A percentile compares a stretch with the other conserved stretches of the same genome.
Evolutionary conservation across 23 tunicate genomes (phyloP).

Genomic region (Oikopleura albicans): DNA sequence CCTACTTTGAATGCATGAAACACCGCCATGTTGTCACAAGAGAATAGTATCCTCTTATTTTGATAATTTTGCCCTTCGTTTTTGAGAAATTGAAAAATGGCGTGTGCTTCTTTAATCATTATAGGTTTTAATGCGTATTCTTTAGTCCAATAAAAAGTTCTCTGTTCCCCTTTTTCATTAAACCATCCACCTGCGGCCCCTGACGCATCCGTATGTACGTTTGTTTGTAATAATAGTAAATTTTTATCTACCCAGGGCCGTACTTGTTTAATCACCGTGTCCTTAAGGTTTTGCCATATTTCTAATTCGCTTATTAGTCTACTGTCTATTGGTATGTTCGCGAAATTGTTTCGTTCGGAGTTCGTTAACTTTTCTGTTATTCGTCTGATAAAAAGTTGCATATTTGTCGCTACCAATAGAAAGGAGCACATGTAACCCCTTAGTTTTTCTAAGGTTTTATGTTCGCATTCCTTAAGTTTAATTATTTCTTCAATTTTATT

Average conservation of each 20-base stretch:
- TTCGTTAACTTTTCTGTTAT: not conserved
- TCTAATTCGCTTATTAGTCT: not conserved
- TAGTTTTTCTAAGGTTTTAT: not conserved
- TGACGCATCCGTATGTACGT: not conserved
- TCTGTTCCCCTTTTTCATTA: not conserved
- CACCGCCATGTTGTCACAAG: not conserved
- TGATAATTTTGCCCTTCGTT: not conserved
- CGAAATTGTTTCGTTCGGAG: not conserved
- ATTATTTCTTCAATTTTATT: not conserved
- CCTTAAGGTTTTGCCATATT: not conserved
- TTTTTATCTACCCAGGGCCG: not conserved
- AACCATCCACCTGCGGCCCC: not conserved
- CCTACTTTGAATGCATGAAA: not conserved
- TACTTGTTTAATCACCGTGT: not conserved
- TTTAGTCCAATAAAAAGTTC: not conserved
- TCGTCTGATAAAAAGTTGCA: not conserved
- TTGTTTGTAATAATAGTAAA: not conserved
- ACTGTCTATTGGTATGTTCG: not conserved
- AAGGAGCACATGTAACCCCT: not conserved
- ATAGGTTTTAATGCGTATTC: not conserved
- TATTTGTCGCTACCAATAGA: not conserved
- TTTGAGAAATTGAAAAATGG: not conserved
- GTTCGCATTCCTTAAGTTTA: not conserved
- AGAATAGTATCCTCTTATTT: not conserved
- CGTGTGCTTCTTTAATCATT: not conserved